Percentiles rank a stretch among this genome's conserved stretches.
Conservation (phyloP, 2,888 invertebrate genomes). For the Drosophila borealis region DNA sequence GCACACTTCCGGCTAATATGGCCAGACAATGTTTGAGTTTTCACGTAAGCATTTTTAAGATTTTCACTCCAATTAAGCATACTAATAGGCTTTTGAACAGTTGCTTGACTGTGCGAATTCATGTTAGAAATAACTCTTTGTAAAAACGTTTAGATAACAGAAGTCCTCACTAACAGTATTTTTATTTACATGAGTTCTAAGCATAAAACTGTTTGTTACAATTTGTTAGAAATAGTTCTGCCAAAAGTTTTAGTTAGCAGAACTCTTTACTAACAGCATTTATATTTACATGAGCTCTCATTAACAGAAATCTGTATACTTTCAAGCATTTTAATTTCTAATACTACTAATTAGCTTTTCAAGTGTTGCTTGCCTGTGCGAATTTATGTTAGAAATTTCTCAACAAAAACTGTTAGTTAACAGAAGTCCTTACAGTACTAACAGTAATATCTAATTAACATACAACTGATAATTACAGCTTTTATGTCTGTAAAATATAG, state of each 20-base stretch:
- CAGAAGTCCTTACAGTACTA: not conserved
- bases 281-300: not conserved
- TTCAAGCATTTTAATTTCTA: no score
- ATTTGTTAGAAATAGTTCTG: no score
- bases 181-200: not conserved
- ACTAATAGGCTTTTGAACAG: not conserved
- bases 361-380: no score
- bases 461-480: not conserved
- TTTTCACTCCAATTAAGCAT: slow-evolving; percentile 14
- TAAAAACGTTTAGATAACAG: not conserved
- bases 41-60: not conserved
- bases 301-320: not conserved
- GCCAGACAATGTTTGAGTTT: slow-evolving; percentile 17
- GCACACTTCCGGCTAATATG: slow-evolving; percentile 30
- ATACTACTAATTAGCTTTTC: no score
- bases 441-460: not conserved
- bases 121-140: no score
- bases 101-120: not conserved
- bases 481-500: not conserved
- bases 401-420: not conserved
- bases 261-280: no score
- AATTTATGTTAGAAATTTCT: no score
- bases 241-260: no score
- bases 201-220: no score
- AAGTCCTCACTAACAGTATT: not conserved